Base-by-base conservation (phyloP, 2,797 vertebrate species). In the Erethizon dorsatum region DNA sequence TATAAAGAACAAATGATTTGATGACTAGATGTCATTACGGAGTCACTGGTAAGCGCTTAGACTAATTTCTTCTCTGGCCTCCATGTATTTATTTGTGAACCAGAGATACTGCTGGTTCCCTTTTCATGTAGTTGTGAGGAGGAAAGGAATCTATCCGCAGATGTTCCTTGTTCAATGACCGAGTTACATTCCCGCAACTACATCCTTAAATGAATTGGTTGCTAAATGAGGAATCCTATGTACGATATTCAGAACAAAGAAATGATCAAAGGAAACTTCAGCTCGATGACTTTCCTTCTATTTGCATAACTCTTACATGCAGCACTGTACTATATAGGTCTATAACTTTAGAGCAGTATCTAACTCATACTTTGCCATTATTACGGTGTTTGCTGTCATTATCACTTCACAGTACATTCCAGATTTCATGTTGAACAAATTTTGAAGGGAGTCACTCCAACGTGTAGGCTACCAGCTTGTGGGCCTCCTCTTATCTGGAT, bases 351-450 rank as follows among this genome's bases (percentile, higher is more conserved):
- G 61, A 78, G 80, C 65, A 77, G 7, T 63, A 94, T 31, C 41
- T 84, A 93, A 28, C 65, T 87, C 47, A 67, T 18, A 31, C 31
- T 83, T 90, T 63, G 37, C 45, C 77, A 54, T 93, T 85, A 79
- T 57, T 77, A 90, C 20, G 54, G 45, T 83, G n/a, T 63, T 92
- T 89, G 33, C 18, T 79, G n/a, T 57, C 54, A 79, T 31, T 61
- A 73, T 22, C 33, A 71, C 83, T 88, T 88, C 17, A 79, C 28
- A 75, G 6, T 47, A 80, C n/a, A 33, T 94, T 94, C 56, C n/a
- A 88, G 65, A 85, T 82, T 85, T 80, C 71, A 79, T 71, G 91
- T 45, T 80, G 71, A 88, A 91, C 31, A 33, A 75, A 82, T 91
- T 91, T 95, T 75, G n/a, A 10, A 67, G 63, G 13, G 13, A 59